phyloP scores from a whole-genome alignment of 2,113 vertebrate genomes.

The Megaceryle torquata region DNA sequence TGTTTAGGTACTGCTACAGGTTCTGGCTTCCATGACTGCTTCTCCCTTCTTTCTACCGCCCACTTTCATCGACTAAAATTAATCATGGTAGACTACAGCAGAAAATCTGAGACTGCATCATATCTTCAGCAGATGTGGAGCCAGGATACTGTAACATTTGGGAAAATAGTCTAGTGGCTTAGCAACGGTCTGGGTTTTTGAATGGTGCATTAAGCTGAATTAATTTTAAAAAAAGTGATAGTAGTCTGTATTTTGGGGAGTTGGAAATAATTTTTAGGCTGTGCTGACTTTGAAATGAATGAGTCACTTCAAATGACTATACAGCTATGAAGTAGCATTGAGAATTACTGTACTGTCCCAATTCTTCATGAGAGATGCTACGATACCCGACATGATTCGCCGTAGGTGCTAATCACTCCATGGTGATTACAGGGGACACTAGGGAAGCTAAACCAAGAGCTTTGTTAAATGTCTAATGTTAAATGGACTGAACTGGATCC shows the following conservation, averaged over 20 bases:
- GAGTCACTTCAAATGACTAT: background rate
- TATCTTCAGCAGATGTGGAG: background rate
- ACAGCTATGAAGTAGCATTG: background rate
- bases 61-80: constrained; percentile 35
- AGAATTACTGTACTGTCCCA: background rate
- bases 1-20: background rate
- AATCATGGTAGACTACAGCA: constrained; percentile 5
- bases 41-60: background rate
- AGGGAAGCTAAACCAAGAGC: background rate
- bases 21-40: constrained; percentile 2
- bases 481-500: background rate
- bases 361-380: background rate
- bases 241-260: background rate
- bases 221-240: background rate
- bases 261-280: background rate
- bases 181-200: background rate
- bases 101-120: background rate
- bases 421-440: background rate
- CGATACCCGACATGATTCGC: background rate
- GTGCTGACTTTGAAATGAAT: background rate
- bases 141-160: background rate
- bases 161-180: background rate
- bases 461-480: background rate
- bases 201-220: background rate
- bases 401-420: background rate